phyloP scores from a whole-genome alignment of 2,888 invertebrate species.

The Adelognathus sp. region DNA sequence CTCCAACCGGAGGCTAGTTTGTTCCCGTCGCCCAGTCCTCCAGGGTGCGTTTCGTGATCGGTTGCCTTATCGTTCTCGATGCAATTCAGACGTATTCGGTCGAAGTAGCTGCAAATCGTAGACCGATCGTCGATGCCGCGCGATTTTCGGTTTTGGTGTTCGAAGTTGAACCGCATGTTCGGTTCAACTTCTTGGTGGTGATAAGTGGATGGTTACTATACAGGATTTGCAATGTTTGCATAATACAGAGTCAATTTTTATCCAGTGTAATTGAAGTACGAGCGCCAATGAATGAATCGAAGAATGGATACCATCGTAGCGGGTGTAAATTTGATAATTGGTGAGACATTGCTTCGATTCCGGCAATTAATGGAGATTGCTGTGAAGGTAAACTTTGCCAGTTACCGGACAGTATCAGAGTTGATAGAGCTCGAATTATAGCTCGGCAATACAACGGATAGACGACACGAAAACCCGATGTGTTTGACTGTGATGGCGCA shows the following conservation, averaged over 20 bases:
- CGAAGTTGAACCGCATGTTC: neutral
- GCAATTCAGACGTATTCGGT: neutral
- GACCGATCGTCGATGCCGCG: neutral
- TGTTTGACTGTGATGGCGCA: slow-evolving; percentile 42
- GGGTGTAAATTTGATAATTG: neutral
- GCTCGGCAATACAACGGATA: slow-evolving; percentile 46
- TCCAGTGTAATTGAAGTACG: neutral
- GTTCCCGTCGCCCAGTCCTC: slow-evolving; percentile 78
- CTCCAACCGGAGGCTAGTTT: slow-evolving; percentile 76
- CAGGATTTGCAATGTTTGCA: neutral
- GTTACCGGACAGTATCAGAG: slow-evolving; percentile 3
- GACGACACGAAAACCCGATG: slow-evolving; percentile 8
- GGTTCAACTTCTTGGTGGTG: neutral
- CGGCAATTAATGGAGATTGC: neutral
- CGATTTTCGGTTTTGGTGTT: neutral
- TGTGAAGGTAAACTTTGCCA: neutral
- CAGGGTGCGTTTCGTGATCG: slow-evolving; percentile 76
- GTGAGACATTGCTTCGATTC: neutral
- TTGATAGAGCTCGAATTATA: slow-evolving; percentile 60
- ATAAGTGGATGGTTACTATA: neutral
- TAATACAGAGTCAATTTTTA: neutral
- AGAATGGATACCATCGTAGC: neutral
- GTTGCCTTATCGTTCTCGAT: slow-evolving; percentile 48
- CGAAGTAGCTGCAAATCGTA: neutral
- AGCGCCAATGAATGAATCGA: neutral